Base-by-base conservation (phyloP, 2,113 vertebrate genomes). In the Dryoscopus gambensis region DNA sequence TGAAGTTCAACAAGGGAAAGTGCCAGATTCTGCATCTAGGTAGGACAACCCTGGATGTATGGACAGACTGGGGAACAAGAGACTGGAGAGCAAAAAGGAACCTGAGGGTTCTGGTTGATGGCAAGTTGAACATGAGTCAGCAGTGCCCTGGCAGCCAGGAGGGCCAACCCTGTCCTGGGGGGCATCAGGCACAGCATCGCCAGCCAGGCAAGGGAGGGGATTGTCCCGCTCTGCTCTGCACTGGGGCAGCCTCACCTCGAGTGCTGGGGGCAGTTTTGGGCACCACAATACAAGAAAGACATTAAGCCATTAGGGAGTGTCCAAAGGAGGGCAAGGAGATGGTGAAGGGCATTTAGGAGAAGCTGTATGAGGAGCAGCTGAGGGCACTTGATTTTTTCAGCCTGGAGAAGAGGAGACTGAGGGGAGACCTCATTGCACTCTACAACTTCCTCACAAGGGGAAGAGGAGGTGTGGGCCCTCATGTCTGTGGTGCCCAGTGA, bases 61-160 rank as follows among this genome's bases (percentile, higher is more conserved):
- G 0, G 2, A 44, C 22, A 44, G 17, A 14, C 25, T 50, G 53
- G 14, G 20, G 9, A 68, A 37, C 18, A 44, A 76, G 16, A 2
- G 2, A 14, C 3, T 76, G 44, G 31, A 50, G 2, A 33, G 44
- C 31, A 76, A 20, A 21, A 67, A 42, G 31, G 13, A 1, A 20
- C 8, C 20, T 25, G 35, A 9, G 13, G 4, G 2, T 42, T 13
- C 71, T 50, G 52, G 25, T 31, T 1, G 0, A 0, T 5, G 31
- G 2, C 19, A 50, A 37, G 37, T 2, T 50, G 44, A 50, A 42
- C 16, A 25, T 0, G 6, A 21, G 30, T 0, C 62, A 67, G 35
- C 31, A 67, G 16, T 50, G 70, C 13, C 31, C 31, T 59, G 62
- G 25, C 13, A 67, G 31, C 25, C 71, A 52, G 44, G 35, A 68